Evolutionary conservation across 1,140 invertebrate species (phyloP), one percentile per base, ranked within the genome.

Genomic region (Bombus ignitus): DNA sequence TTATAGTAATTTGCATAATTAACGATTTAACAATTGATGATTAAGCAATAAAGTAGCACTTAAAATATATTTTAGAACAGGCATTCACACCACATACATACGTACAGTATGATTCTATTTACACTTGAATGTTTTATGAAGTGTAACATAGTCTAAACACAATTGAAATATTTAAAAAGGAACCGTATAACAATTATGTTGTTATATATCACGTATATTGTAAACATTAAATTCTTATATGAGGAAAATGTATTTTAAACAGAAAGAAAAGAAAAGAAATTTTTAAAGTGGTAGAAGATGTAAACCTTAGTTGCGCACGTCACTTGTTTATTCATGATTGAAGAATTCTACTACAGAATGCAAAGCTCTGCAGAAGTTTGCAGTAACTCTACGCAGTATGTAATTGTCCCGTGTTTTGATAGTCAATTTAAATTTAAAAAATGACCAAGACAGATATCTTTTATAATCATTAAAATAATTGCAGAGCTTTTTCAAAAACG

Each of bases 281-380:
- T 37, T 70, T 12, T 6, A 22, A 80, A 18, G 15, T 53, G n/a
- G 6, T 44, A 9, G 39, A 70, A 57, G 2, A 15, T 28, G 28
- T 71, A 71, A 47, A 32, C 2, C 5, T 18, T 35, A 37, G 74
- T 32, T 84, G 66, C 75, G 66, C 75, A 22, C 53, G 66, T 79
- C 75, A 79, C 66, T 70, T 84, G 66, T 84, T 83, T 84, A 84
- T 78, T 84, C 75, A 47, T 72, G 47, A 84, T 78, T n/a, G 47
- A 68, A 66, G 73, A 44, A 77, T 39, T 44, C 22, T 59, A 73
- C n/a, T 66, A 66, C 44, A 76, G 57, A 77, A 84, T 79, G 66
- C 53, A 37, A 42, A 35, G 28, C 57, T 85, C 42, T 39, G 57
- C 57, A 47, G 76, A 84, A n/a, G 35, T 44, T 83, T 47, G 62